Base-by-base conservation (phyloP, 2,888 invertebrate species). In the Diachrysia chrysitis region DNA sequence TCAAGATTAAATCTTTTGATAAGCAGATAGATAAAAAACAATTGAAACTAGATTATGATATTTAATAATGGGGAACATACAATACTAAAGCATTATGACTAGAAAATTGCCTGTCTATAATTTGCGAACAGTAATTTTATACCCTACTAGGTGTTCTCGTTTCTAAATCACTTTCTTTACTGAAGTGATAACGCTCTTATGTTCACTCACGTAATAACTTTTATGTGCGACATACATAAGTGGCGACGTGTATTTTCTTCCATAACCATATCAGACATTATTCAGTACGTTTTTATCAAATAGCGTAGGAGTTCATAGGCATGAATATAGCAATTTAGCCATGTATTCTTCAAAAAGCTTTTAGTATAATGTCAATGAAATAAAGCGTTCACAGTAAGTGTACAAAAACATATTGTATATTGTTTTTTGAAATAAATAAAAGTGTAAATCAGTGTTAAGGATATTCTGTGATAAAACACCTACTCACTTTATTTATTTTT, bases 1-100 rank as follows among this genome's bases (percentile, higher is more conserved):
- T 56, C 53, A 63, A 63, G 19, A 53, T 51, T 16, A 12, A 53
- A 76, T 71, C 57, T 61, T 42, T 54, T 17, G 32, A 72, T 77
- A 54, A 12, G 67, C 48, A 63, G 10, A 25, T 62, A 62, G 42
- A 55, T 32, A 7, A 42, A 60, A 66, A 63, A 53, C 46, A 72
- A 77, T 75, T 73, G 59, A 65, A 55, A 32, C 57, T 53, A 58
- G 66, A 58, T 29, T 56, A 69, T 66, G 60, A 63, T 65, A 64
- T 69, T 67, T 35, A 67, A 62, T 67, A 21, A 60, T 58, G 58
- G 60, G 58, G 68, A 63, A 51, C 60, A 63, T 51, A 66, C 63
- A 67, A 70, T 66, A 64, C 77, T 58, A 72, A 23, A 32, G 29
- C 29, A 29, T 51, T 60, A 21, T 70, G 58, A 51, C 29, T 61